A percentile compares a stretch with the other conserved stretches of the same genome.
phyloP scores from a whole-genome alignment of 2,113 vertebrate species.

The Kryptolebias marmoratus region DNA sequence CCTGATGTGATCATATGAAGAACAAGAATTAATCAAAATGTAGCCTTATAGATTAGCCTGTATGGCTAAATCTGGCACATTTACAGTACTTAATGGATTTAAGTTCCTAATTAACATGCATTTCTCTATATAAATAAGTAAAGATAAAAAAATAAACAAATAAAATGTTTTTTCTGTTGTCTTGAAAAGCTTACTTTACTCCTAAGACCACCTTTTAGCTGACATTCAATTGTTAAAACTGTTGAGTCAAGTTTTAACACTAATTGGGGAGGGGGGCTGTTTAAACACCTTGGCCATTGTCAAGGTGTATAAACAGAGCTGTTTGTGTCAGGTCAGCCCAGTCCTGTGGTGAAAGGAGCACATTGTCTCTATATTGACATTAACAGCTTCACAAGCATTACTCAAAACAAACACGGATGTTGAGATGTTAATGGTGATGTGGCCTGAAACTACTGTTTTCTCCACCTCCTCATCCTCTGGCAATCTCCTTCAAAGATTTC shows the following conservation, averaged over 20 bases:
- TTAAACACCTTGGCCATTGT: slow-evolving; percentile 2
- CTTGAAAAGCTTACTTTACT: background rate
- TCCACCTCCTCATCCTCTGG: slow-evolving; percentile 37
- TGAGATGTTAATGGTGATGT: slow-evolving; percentile 59
- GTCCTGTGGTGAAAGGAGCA: slow-evolving; percentile 23
- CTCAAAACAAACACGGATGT: slow-evolving; percentile 62
- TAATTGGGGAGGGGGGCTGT: background rate
- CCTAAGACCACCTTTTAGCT: slow-evolving; percentile 9
- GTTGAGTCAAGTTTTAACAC: slow-evolving; percentile 23
- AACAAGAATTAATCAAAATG: background rate
- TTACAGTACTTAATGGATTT: too few relatives aligned
- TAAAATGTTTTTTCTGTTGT: background rate
- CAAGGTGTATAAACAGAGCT: background rate
- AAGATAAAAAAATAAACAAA: too few relatives aligned
- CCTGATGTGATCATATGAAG: background rate
- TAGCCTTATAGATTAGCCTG: too few relatives aligned
- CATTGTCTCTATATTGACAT: slow-evolving; percentile 39
- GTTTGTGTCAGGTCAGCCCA: slow-evolving; percentile 26
- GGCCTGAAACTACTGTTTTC: slow-evolving; percentile 17
- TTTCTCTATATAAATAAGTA: too few relatives aligned
- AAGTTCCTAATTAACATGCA: too few relatives aligned
- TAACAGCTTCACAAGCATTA: slow-evolving; percentile 42
- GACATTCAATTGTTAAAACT: slow-evolving; percentile 26
- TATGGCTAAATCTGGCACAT: too few relatives aligned
- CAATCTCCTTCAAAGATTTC: slow-evolving; percentile 6